Base-by-base conservation (phyloP, 2,113 vertebrate genomes). In the Ptilonorhynchus violaceus region DNA sequence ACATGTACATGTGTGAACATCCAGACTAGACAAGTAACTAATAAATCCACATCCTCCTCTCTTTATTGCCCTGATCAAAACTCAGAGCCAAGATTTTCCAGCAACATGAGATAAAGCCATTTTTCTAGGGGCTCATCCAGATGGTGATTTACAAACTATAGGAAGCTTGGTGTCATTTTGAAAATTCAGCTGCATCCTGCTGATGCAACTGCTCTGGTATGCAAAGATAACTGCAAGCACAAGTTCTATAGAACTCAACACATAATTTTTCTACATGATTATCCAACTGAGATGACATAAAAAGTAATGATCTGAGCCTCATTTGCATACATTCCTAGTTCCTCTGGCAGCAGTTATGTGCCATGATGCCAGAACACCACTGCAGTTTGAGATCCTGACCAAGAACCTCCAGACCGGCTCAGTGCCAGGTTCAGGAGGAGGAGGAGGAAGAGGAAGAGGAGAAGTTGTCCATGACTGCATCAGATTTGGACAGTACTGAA, bases 21-120 rank as follows among this genome's bases (percentile, higher is more conserved):
- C 79, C 70, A 90, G 44, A 44, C 24, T 37, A 91, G 67, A 93
- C 75, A 96, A 95, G 82, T 74, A 96, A 78, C 64, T 88, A 95
- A 94, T 92, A 97, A 96, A 96, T 93, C 85, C 82, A 31, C 64
- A 77, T 96, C 85, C 41, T 96, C 68, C 68, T 84, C 41, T 94
- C 30, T 96, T 95, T 81, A 84, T 93, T 67, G 35, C 42, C 83
- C 30, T 91, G 74, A 93, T 93, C 97, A 97, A 97, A 98, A 95
- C 49, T 49, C 94, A 80, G 41, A 97, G 73, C 47, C 63, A 84
- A 91, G 70, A 76, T 70, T 93, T 94, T 69, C 81, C 59, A 72
- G 69, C 69, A 95, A 72, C 47, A 81, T 10, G 18, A 97, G 88
- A 95, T 67, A 95, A 95, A 96, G 66, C 33, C n/a, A 67, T 87